Base-by-base conservation (phyloP, 1,140 invertebrate species). In the Aphelenchoides besseyi region DNA sequence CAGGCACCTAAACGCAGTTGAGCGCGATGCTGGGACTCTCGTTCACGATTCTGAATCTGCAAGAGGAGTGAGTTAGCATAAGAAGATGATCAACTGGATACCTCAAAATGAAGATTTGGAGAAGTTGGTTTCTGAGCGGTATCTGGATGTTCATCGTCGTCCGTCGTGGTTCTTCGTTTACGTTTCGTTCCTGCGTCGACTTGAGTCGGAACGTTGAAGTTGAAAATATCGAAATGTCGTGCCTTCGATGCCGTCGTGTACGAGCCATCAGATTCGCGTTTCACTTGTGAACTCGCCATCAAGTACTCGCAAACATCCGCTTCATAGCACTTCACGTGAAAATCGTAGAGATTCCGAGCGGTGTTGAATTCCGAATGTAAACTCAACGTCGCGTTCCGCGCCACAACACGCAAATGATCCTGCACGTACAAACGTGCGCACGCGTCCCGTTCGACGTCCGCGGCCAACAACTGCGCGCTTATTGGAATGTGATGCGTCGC, bases 361-460 rank as follows among this genome's bases (percentile, higher is more conserved):
- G 5, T 23, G 18, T 59, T 59, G 37, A 48, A 57, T 26, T 59
- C 57, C 1, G 55, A 23, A 9, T 18, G 30, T 9, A 77, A 67
- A 8, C 18, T 55, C 1, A 75, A 55, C n/a, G 18, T 41, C 5
- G 55, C 55, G 5, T 59, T 5, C 26, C 55, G 55, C 5, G 5
- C 5, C 12, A 59, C 23, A 26, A 8, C 64, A 54, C 68, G 37
- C n/a, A 77, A 30, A 18, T 74, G 77, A 62, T 80, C 75, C 16
- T 69, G 57, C 3, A 8, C 2, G 55, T 76, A 77, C 12, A 77
- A 35, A 16, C 41, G 26, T 8, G 18, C 41, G 2, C 64, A 48
- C 9, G 54, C 18, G 12, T 54, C 53, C 26, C 78, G 5, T 33
- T 59, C 5, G 5, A 8, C 54, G 26, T 77, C 76, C 8, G 23